Conservation (phyloP, 2,797 vertebrate genomes). For the Sebastes goodei region DNA sequence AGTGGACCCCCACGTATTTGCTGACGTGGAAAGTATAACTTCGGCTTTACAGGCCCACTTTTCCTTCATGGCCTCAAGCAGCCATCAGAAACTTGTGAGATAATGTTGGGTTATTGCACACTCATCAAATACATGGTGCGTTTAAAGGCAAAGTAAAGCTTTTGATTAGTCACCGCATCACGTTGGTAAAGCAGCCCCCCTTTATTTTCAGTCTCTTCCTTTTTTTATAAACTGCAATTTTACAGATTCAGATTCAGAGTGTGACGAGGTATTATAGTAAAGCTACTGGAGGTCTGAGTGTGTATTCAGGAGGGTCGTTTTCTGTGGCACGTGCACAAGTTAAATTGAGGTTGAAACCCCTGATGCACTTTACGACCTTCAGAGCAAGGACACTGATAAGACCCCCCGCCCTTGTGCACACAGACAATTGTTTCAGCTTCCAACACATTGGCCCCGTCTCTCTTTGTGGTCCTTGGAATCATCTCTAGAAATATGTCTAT, state of each 20-base stretch:
- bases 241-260: background rate
- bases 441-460: background rate
- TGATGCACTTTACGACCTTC: conserved; percentile 27
- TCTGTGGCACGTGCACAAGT: conserved; percentile 8
- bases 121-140: background rate
- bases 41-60: too few relatives aligned
- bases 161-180: background rate
- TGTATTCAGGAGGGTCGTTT: background rate
- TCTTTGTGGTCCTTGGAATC: background rate
- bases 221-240: background rate
- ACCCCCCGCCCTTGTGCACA: background rate
- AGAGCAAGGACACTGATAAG: conserved; percentile 54
- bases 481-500: background rate
- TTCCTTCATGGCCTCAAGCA: too few relatives aligned
- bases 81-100: background rate
- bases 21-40: too few relatives aligned
- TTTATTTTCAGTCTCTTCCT: background rate
- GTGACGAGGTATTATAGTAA: background rate
- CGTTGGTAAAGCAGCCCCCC: background rate
- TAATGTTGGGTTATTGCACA: background rate
- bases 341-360: conserved; percentile 13
- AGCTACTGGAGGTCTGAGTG: background rate
- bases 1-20: too few relatives aligned
- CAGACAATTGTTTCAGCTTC: background rate
- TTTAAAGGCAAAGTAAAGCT: background rate